phyloP scores from a whole-genome alignment of 2,113 vertebrate genomes.

The Tragelaphus buxtoni region DNA sequence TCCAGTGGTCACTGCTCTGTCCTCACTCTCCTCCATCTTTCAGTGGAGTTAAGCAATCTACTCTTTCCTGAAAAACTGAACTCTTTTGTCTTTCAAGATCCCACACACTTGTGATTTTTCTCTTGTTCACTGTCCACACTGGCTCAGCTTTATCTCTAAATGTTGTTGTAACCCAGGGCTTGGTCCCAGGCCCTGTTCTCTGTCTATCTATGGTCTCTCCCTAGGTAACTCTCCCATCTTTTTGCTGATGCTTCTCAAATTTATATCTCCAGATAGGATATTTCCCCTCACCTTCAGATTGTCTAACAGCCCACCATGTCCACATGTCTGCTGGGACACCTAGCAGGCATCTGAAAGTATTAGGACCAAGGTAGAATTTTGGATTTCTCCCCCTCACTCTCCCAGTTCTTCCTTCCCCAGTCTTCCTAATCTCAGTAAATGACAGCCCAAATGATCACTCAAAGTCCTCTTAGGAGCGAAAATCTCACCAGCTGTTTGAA shows the following conservation, averaged over 20 bases:
- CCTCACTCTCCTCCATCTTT: background rate
- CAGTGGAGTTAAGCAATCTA: background rate
- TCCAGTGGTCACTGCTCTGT: background rate
- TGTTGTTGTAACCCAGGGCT: background rate
- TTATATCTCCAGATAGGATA: background rate
- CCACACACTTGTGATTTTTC: background rate
- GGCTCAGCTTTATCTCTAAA: background rate
- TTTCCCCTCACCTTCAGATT: background rate
- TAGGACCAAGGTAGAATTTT: background rate
- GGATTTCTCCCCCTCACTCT: background rate
- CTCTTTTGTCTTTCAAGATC: background rate
- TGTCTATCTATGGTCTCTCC: background rate
- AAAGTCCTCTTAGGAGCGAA: background rate
- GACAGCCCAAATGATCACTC: background rate
- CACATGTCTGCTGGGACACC: background rate
- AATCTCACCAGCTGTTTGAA: background rate
- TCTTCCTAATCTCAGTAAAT: background rate
- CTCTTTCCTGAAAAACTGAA: background rate
- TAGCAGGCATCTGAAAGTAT: background rate
- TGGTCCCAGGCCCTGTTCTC: background rate
- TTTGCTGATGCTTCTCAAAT: background rate
- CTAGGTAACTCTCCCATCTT: background rate
- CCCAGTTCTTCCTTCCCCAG: background rate
- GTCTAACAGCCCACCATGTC: background rate
- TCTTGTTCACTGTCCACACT: background rate